These are phyloP conservation scores for Brachypteracias leptosomus DNA, from an alignment of 2,113 vertebrate genomes.

Conservation along the genomic window DNA sequence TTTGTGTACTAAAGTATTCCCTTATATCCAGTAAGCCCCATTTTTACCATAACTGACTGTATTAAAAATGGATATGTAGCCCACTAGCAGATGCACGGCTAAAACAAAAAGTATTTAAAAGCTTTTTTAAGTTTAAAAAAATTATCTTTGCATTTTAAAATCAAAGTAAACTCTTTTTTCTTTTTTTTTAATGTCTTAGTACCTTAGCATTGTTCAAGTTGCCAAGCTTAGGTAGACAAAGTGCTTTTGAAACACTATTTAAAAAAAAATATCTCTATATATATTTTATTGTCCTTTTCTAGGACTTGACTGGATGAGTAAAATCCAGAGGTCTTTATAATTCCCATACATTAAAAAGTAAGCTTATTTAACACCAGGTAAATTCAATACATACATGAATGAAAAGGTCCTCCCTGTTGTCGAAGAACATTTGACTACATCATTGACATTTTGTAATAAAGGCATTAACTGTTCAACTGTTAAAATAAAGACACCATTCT, in stretches of 20 bases:
- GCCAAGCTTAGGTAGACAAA: slow-evolving; percentile 83
- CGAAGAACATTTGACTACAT: slow-evolving; percentile 61
- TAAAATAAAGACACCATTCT: slow-evolving; percentile 80
- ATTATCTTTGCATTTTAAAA: slow-evolving; percentile 72
- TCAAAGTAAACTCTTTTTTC: slow-evolving; percentile 73
- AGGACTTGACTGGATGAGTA: slow-evolving; percentile 70
- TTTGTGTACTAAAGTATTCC: slow-evolving; percentile 69
- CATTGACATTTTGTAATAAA: slow-evolving; percentile 75
- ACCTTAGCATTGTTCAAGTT: slow-evolving; percentile 78
- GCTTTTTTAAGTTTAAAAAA: slow-evolving; percentile 70
- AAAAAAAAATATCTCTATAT: slow-evolving; percentile 71
- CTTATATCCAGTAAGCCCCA: slow-evolving; percentile 76
- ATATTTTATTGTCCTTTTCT: slow-evolving; percentile 70
- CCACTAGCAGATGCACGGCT: slow-evolving; percentile 69
- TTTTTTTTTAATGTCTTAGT: slow-evolving; percentile 70
- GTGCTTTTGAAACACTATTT: slow-evolving; percentile 84
- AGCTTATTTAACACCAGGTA: slow-evolving; percentile 66
- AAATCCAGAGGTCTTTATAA: slow-evolving; percentile 73
- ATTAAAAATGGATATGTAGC: slow-evolving; percentile 71
- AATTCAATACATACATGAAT: slow-evolving; percentile 67
- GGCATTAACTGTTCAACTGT: slow-evolving; percentile 78
- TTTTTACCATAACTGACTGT: slow-evolving; percentile 62
- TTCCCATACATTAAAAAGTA: slow-evolving; percentile 73
- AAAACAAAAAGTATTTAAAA: slow-evolving; percentile 73
- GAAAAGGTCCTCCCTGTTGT: slow-evolving; percentile 56